Evolutionary conservation across 2,113 vertebrate species (phyloP).

Genomic region (Dunckerocampus dactyliophorus): DNA sequence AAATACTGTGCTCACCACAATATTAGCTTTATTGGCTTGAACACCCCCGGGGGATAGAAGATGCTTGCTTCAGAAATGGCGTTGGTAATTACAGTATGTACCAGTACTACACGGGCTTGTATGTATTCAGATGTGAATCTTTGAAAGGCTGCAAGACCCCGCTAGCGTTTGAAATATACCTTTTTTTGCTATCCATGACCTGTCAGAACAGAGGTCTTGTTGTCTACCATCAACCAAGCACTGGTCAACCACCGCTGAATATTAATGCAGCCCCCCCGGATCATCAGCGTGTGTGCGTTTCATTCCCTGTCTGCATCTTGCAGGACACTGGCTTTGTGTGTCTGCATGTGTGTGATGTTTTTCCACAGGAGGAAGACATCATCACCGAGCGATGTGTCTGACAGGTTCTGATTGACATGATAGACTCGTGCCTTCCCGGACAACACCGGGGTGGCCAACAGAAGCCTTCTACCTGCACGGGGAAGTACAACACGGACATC

Average conservation of each 20-base stretch:
- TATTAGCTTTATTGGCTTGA: slow-evolving; percentile 17
- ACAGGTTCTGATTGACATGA: slow-evolving; percentile 33
- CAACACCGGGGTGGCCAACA: no score
- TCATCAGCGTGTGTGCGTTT: slow-evolving; percentile 60
- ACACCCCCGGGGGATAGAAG: not conserved
- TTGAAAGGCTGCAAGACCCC: no score
- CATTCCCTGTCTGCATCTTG: slow-evolving; percentile 66
- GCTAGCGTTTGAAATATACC: slow-evolving; percentile 48
- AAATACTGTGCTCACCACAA: not conserved
- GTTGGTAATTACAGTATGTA: not conserved
- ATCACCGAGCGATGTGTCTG: slow-evolving; percentile 45
- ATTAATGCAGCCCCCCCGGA: slow-evolving; percentile 71
- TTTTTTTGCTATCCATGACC: slow-evolving; percentile 66
- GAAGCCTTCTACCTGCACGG: slow-evolving; percentile 5
- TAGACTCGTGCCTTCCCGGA: not conserved
- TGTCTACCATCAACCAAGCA: slow-evolving; percentile 74
- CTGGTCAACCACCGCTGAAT: slow-evolving; percentile 70
- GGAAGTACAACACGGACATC: not conserved
- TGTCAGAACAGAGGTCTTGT: slow-evolving; percentile 77
- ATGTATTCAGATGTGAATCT: no score
- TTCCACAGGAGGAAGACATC: slow-evolving; percentile 36
- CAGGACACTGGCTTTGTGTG: slow-evolving; percentile 33
- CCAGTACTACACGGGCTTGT: not conserved
- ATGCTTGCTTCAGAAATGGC: not conserved
- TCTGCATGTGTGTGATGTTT: slow-evolving; percentile 11